Base-by-base conservation (phyloP, 2,888 invertebrate genomes). In the Dorcus hopei region DNA sequence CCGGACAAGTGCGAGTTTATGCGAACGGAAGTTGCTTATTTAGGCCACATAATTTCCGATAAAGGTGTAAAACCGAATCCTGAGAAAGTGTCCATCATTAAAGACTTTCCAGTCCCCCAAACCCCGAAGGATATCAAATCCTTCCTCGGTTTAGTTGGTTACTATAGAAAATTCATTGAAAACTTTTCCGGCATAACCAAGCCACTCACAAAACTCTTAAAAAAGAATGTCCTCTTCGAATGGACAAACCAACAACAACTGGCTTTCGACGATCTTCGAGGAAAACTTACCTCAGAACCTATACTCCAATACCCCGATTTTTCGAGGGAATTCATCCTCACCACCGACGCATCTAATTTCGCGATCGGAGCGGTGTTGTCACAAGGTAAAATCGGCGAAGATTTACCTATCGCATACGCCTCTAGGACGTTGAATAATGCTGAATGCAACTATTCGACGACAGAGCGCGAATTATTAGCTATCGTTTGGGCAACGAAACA, bases 381-480 rank as follows among this genome's bases (percentile, higher is more conserved):
- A 0, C 75, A 76, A 64, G 65, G 65, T 26, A 2, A 54, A 56
- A 39, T 67, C 52, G 61, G 64, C 26, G 62, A 68, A 50, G 71
- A 76, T 55, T 54, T 70, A 16, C 75, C 74, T 1, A 67, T 78
- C 2, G 73, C 75, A 9, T 79, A 73, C 58, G 71, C 72, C 3
- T 67, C 67, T 23, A 51, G 75, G 58, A 72, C 72, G 1, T 55
- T 73, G n/a, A 76, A 70, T 55, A 62, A 66, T 55, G 66, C 70
- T 0, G 74, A 76, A 68, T 39, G 38, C 6, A 77, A 75, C 51
- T 77, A 77, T 57, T 63, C 64, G 1, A 73, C 74, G 2, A 76
- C 65, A 1, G 76, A 78, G 64, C 69, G 68, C 49, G 76, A 78
- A 68, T 57, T 76, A 2, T 49, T 77, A 49, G 72, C 74, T 0